Conservation (phyloP, 53 echinoderm and acorn worm genomes). For the Luidia sarsii region DNA sequence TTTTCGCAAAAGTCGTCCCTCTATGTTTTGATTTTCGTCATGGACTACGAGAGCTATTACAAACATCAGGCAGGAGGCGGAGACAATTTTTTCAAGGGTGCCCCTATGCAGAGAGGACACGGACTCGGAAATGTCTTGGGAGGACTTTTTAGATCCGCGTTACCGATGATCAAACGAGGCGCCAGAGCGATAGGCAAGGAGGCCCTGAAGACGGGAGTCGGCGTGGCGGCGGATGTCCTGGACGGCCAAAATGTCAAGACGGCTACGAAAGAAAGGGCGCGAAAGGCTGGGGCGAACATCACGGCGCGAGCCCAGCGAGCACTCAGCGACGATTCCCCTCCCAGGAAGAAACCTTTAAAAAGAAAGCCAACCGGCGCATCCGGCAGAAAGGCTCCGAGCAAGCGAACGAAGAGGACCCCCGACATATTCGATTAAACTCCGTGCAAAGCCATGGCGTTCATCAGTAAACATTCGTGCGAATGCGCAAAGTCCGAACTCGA, state of each 20-base stretch:
- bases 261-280: slow-evolving; percentile 26
- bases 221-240: slow-evolving; percentile 46
- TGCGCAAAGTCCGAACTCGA: slow-evolving; percentile 66
- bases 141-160: slow-evolving; percentile 53
- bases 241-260: slow-evolving; percentile 29
- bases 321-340: neutral
- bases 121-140: slow-evolving; percentile 63
- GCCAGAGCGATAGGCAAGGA: slow-evolving; percentile 49
- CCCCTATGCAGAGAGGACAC: slow-evolving; percentile 57
- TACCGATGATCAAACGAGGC: slow-evolving; percentile 64
- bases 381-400: slow-evolving; percentile 24
- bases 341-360: neutral
- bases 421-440: slow-evolving; percentile 51
- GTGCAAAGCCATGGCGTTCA: slow-evolving; percentile 49
- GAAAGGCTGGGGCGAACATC: slow-evolving; percentile 53
- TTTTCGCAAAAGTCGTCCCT: slow-evolving; percentile 52
- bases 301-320: neutral
- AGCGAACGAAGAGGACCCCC: slow-evolving; percentile 63
- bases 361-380: neutral
- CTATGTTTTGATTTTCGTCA: neutral
- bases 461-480: slow-evolving; percentile 55
- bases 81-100: slow-evolving; percentile 31
- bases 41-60: too few relatives aligned
- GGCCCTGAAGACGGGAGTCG: slow-evolving; percentile 47
- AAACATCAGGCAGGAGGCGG: slow-evolving; percentile 8